phyloP scores from a whole-genome alignment of 2,888 invertebrate species.

The Brachynemurus nebulosus region DNA sequence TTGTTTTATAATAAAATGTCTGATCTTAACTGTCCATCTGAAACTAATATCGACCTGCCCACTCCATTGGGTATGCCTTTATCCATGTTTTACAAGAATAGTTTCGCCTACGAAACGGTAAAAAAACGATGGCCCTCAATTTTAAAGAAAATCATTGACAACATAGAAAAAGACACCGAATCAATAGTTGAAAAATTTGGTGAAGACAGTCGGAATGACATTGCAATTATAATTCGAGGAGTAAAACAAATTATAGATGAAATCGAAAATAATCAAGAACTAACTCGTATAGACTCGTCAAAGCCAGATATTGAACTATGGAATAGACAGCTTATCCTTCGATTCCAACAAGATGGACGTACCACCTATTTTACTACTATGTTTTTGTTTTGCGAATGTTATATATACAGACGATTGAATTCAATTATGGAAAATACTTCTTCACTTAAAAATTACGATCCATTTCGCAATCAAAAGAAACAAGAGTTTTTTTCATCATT shows the following conservation, averaged over 20 bases:
- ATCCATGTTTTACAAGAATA: conserved; percentile 56
- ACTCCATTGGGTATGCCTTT: too few relatives aligned
- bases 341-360: conserved; percentile 21
- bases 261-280: conserved; percentile 76
- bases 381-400: conserved; percentile 89
- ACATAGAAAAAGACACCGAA: conserved; percentile 53
- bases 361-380: conserved; percentile 54
- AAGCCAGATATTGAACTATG: conserved; percentile 46
- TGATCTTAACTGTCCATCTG: too few relatives aligned
- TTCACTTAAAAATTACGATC: conserved; percentile 56
- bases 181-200: conserved; percentile 44
- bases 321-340: conserved; percentile 49
- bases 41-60: too few relatives aligned
- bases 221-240: conserved; percentile 56
- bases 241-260: conserved; percentile 80
- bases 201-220: conserved; percentile 45
- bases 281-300: conserved; percentile 41
- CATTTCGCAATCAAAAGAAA: conserved; percentile 62
- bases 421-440: conserved; percentile 53
- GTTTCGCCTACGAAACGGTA: conserved; percentile 73
- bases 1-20: too few relatives aligned
- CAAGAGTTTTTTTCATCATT: conserved; percentile 40
- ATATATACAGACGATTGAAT: conserved; percentile 63
- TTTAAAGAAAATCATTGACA: conserved; percentile 74
- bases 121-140: conserved; percentile 80